Evolutionary conservation across 2,113 vertebrate species (phyloP), one percentile per base, ranked within the genome.

Genomic region (Euleptes europaea): DNA sequence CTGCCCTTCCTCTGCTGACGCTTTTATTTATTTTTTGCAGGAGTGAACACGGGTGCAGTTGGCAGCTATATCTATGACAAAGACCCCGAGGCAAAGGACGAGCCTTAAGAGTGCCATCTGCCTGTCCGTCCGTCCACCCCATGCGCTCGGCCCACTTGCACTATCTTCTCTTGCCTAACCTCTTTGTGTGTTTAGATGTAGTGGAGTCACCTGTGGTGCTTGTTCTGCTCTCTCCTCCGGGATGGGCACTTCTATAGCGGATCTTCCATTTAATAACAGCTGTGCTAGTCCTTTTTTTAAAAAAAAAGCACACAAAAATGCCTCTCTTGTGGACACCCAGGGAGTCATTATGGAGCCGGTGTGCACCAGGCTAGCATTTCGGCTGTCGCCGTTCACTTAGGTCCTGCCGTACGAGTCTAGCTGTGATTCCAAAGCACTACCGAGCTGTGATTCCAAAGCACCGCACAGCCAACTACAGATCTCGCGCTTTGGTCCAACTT

Each of bases 61-160:
- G 99, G 98, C 90, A 99, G 99, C 95, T 99, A 99, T 96, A 97
- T 99, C 96, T 99, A 99, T 0, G 98, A 99, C 76, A 98, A 97
- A 96, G 98, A 98, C 88, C 96, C 97, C 0, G 98, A 97, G 86
- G 95, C 95, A 0, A 97, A 97, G 92, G 96, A 96, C 85, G 97
- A 98, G 95, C 98, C 97, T 83, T 99, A 97, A 97, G 57, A 33
- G 5, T 28, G 0, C 0, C 80, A 0, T 0, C 85, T 26, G 15
- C 11, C 21, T 31, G 5, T 23, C 63, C 26, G 23, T 63, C 60
- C 26, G 1, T 31, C 78, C 1, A 3, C 54, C 80, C 0, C 0
- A 4, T 70, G 0, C n/a, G 79, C 82, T 63, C 83, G 69, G 6
- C 54, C 69, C 73, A 21, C 54, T 90, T 0, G 17, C 90, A 90